phyloP scores from a whole-genome alignment of 2,888 invertebrate species.

The Ametastegia equiseti region DNA sequence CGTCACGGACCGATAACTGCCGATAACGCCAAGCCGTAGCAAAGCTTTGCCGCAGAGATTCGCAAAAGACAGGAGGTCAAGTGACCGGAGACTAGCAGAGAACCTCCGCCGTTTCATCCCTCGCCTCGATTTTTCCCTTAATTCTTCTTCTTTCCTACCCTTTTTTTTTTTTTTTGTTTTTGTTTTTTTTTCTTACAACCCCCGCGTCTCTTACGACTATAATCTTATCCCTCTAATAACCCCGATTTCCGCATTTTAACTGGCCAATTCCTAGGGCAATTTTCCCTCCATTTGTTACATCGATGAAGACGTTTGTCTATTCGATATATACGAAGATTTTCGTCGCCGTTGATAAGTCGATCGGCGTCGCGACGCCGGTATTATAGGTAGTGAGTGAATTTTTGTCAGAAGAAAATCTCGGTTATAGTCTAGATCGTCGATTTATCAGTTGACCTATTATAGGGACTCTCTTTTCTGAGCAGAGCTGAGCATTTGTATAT shows the following conservation, averaged over 20 bases:
- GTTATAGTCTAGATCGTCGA: not conserved
- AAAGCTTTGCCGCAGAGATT: constrained; percentile 60
- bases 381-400: not conserved
- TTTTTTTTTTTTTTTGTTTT: not conserved
- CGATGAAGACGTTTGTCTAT: not conserved
- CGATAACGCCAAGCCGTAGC: constrained; percentile 72
- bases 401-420: not conserved
- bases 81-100: constrained; percentile 41
- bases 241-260: constrained; percentile 30
- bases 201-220: not conserved
- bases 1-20: constrained; percentile 76
- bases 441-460: constrained; percentile 26
- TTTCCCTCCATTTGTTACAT: not conserved
- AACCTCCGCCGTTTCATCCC: constrained; percentile 1
- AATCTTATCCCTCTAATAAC: constrained; percentile 35
- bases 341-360: not conserved
- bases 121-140: not conserved
- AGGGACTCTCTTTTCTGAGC: too few species aligned
- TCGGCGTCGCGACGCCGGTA: constrained; percentile 2
- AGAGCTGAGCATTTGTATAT: too few species aligned
- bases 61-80: constrained; percentile 48
- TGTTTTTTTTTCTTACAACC: not conserved
- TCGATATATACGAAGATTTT: not conserved
- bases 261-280: not conserved
- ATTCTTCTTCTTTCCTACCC: not conserved